Evolutionary conservation across 92 coral and sea anemone genomes (phyloP).

Genomic region (Montipora capitata): DNA sequence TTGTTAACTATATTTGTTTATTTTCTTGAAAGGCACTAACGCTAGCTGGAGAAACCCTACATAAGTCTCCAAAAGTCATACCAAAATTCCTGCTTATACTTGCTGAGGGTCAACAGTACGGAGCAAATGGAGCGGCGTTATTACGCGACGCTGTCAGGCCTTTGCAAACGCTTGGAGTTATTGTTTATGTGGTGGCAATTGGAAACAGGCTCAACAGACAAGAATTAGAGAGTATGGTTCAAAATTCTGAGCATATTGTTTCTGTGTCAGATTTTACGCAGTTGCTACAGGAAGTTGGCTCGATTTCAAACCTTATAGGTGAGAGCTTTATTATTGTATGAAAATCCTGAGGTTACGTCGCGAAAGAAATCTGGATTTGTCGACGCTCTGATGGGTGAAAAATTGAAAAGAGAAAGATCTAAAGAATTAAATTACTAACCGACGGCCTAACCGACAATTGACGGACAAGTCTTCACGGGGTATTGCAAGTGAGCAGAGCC

Average conservation of each 20-base stretch:
- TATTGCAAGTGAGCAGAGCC: too few relatives aligned
- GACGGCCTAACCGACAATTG: too few relatives aligned
- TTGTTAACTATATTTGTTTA: too few relatives aligned
- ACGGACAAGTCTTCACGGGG: too few relatives aligned
- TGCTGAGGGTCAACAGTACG: constrained; percentile 70
- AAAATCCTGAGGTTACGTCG: too few relatives aligned
- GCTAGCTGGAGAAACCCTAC: constrained; percentile 71
- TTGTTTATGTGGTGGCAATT: constrained; percentile 83
- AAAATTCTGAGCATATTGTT: constrained; percentile 79
- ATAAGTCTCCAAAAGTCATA: constrained; percentile 55
- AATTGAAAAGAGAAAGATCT: too few relatives aligned
- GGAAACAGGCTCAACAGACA: constrained; percentile 78
- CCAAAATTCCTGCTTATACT: constrained; percentile 81
- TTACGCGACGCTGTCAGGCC: constrained; percentile 79
- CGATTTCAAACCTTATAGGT: constrained; percentile 84
- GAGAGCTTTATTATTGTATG: background rate
- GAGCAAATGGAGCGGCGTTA: constrained; percentile 47
- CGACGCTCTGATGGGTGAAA: too few relatives aligned
- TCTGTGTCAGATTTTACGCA: constrained; percentile 71
- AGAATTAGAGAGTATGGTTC: constrained; percentile 75
- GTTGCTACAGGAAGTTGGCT: constrained; percentile 64
- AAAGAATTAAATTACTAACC: too few relatives aligned
- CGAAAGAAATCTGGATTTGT: too few relatives aligned
- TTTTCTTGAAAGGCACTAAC: constrained; percentile 64
- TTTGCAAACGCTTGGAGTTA: constrained; percentile 83